A percentile compares a stretch with the other conserved stretches of the same genome.
These are phyloP conservation scores for Protomyctophum bolini DNA, from an alignment of 2,113 vertebrate genomes.

Conservation along the genomic window DNA sequence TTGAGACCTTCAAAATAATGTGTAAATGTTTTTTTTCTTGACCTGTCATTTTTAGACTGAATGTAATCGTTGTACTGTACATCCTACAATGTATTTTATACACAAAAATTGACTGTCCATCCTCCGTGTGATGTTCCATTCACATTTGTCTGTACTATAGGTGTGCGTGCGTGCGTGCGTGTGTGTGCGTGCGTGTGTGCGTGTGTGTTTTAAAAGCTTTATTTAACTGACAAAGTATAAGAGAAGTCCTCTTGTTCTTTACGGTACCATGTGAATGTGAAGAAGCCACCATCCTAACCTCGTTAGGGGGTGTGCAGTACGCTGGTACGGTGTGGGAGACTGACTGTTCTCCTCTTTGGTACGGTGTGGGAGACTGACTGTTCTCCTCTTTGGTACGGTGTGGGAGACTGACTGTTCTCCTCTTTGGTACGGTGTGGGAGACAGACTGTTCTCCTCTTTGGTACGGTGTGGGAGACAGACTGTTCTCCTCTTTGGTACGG, in stretches of 20 bases:
- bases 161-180: constrained; percentile 7
- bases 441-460: constrained; percentile 52
- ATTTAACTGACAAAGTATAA: constrained; percentile 14
- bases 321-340: constrained; percentile 39
- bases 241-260: constrained; percentile 40
- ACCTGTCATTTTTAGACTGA: constrained; percentile 53
- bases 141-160: no score
- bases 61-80: constrained; percentile 67
- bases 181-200: not conserved
- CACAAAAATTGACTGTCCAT: constrained; percentile 58
- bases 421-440: constrained; percentile 26
- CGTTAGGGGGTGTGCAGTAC: constrained; percentile 27
- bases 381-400: not conserved
- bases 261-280: constrained; percentile 68
- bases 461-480: no score
- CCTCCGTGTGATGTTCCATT: constrained; percentile 50
- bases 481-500: no score
- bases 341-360: not conserved
- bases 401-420: constrained; percentile 44
- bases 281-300: constrained; percentile 39
- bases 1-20: no score
- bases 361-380: no score
- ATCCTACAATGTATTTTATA: constrained; percentile 64
- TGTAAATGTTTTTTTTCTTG: not conserved
- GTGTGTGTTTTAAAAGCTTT: constrained; percentile 55